These are phyloP conservation scores for Panagrolaimus sp. DNA, from an alignment of 1,140 invertebrate genomes.

Conservation along the genomic window DNA sequence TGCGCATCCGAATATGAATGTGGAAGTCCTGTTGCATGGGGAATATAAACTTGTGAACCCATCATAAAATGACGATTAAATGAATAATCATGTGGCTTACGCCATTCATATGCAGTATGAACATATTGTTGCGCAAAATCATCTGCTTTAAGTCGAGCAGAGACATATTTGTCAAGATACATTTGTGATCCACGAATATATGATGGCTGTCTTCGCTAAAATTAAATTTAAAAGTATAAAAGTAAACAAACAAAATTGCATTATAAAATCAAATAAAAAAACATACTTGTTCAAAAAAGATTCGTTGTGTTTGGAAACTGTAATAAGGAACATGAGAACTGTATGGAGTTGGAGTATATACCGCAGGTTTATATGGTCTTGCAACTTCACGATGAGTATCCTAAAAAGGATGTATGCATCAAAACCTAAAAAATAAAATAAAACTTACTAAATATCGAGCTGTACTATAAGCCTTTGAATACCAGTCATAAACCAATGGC, in stretches of 20 bases:
- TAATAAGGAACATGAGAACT: constrained; percentile 55
- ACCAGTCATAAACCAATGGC: constrained; percentile 53
- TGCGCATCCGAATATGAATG: constrained; percentile 50
- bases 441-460: constrained; percentile 36
- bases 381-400: constrained; percentile 45
- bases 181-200: constrained; percentile 54
- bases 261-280: too few relatives aligned
- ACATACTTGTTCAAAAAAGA: constrained; percentile 53
- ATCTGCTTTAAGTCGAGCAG: constrained; percentile 49
- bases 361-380: constrained; percentile 18
- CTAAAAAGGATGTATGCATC: not conserved
- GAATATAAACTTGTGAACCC: constrained; percentile 37
- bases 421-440: not conserved
- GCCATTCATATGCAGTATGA: constrained; percentile 56
- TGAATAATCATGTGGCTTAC: constrained; percentile 53
- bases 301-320: constrained; percentile 54
- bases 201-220: constrained; percentile 45
- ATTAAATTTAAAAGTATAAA: too few relatives aligned
- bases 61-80: constrained; percentile 55
- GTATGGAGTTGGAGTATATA: constrained; percentile 19
- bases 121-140: constrained; percentile 54
- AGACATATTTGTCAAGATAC: constrained; percentile 54
- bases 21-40: constrained; percentile 49
- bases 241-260: too few relatives aligned
- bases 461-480: constrained; percentile 45